Base-by-base conservation (phyloP, 1,140 invertebrate species). In the Brevipalpus yothersi region DNA sequence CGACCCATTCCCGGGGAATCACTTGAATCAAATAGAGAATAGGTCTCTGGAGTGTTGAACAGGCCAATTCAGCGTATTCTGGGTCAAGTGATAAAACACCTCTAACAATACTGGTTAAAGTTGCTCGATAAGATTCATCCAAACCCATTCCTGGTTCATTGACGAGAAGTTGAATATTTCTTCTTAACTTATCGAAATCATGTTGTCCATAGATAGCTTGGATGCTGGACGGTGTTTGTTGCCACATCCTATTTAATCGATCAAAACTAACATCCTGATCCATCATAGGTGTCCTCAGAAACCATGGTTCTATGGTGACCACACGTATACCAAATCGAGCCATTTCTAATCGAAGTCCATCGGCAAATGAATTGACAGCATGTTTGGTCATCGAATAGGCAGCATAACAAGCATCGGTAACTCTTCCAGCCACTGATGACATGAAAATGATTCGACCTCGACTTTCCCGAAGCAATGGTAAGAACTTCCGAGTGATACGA, bases 291-390 rank as follows among this genome's bases (percentile, higher is more conserved):
- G 71, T 72, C 59, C 68, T 69, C 58, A 75, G 69, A 17, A 70
- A 65, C 59, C 71, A 63, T 62, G 76, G 76, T 65, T 77, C 74
- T 39, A 77, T 71, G 0, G 70, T 67, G 10, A 72, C 68, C 3
- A 76, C 75, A 56, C 67, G 63, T 13, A 77, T 69, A 13, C 68
- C 70, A 71, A 72, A 76, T 60, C 74, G 75, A 59, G 69, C 13
- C 55, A 65, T 56, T 59, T 65, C 64, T 7, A 53, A 21, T 12
- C 64, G 58, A 17, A 65, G 23, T 12, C 58, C 56, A 49, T 65
- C 64, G 7, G 63, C 43, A 31, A 65, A 62, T 9, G 56, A 56
- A 12, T 39, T 56, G n/a, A 64, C 41, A 3, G 64, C 62, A 19
- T 58, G 56, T 45, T 65, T 65, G 42, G 60, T 51, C 64, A 65